Conservation (phyloP, 2,113 vertebrate genomes). For the Illadopsis cleaveri region DNA sequence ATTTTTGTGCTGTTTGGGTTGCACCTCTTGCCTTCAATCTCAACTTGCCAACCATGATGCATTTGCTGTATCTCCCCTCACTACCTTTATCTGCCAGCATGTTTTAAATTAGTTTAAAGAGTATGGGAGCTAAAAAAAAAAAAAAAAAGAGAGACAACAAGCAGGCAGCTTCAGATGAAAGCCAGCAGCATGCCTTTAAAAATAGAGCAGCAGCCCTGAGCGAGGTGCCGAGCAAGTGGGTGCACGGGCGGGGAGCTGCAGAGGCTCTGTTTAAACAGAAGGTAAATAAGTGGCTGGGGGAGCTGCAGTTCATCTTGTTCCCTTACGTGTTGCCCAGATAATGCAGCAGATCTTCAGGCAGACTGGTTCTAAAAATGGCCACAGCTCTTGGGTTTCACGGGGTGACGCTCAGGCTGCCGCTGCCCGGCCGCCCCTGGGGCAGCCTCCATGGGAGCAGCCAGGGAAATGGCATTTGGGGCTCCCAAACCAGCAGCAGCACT, state of each 20-base stretch:
- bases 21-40: neutral
- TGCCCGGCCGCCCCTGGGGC: neutral
- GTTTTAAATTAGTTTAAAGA: conserved; percentile 32
- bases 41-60: neutral
- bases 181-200: conserved; percentile 63
- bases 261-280: conserved; percentile 14
- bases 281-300: conserved; percentile 44
- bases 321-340: conserved; percentile 45
- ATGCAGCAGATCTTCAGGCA: neutral
- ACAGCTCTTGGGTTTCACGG: conserved; percentile 39
- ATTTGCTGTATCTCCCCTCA: neutral
- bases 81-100: neutral
- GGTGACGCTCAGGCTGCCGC: neutral
- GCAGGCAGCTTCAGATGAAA: conserved; percentile 48
- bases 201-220: conserved; percentile 7
- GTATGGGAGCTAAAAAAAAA: neutral
- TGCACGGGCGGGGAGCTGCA: neutral
- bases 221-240: conserved; percentile 9
- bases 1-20: neutral
- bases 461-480: neutral
- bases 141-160: too few species aligned
- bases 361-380: conserved; percentile 49
- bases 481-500: neutral
- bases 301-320: conserved; percentile 52
- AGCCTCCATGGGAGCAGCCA: neutral